Evolutionary conservation across 1,140 invertebrate species (phyloP).

Genomic region (Ptiloglossa arizonensis): DNA sequence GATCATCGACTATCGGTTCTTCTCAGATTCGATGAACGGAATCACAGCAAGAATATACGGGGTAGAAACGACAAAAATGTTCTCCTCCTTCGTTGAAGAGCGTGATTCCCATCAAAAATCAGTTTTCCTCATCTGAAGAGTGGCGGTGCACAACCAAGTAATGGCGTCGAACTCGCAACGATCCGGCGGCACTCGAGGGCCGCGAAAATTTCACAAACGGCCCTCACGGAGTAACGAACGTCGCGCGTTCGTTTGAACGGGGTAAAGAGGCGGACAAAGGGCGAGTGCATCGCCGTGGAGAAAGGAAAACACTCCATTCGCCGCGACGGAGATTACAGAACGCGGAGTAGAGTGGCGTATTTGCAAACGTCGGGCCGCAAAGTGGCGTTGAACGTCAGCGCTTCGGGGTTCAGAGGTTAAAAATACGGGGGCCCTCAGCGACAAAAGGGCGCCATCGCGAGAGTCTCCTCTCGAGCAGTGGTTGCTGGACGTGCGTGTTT

Average conservation of each 20-base stretch:
- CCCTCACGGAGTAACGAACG: no score
- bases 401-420: constrained; percentile 49
- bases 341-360: constrained; percentile 12
- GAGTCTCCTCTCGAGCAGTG: constrained; percentile 13
- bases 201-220: no score
- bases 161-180: no score
- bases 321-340: constrained; percentile 36
- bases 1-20: no score
- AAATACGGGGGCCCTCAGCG: constrained; percentile 41
- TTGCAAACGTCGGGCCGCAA: constrained; percentile 42
- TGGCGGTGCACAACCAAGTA: no score
- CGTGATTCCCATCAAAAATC: no score
- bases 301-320: constrained; percentile 50
- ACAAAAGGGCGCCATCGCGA: constrained; percentile 23
- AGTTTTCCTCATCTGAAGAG: no score
- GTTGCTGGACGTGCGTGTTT: not conserved
- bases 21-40: no score
- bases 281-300: constrained; percentile 30
- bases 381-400: constrained; percentile 23
- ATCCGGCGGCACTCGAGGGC: no score
- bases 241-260: not conserved
- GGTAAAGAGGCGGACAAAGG: constrained; percentile 26
- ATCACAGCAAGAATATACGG: no score
- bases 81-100: no score
- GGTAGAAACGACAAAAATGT: no score